Percentiles rank a stretch among this genome's conserved stretches.
Conservation (phyloP, 2,113 vertebrate genomes). For the Caranx melampygus region DNA sequence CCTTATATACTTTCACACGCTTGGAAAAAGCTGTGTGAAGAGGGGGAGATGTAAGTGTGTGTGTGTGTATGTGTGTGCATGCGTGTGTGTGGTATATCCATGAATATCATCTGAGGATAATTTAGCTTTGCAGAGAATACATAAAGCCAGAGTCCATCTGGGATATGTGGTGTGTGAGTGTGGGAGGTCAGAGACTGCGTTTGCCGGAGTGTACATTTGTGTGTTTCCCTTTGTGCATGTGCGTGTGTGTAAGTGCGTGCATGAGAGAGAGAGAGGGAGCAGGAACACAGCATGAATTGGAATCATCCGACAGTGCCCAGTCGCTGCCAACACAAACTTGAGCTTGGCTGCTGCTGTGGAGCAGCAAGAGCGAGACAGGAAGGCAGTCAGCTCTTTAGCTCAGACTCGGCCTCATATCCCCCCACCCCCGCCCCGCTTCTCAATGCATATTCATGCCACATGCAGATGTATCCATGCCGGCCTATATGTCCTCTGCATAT, state of each 20-base stretch:
- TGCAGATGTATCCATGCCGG: constrained; percentile 20
- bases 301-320: constrained; percentile 50
- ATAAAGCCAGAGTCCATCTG: not conserved
- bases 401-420: constrained; percentile 14
- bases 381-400: constrained; percentile 61
- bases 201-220: not conserved
- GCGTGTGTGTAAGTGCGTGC: not conserved
- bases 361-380: constrained; percentile 63
- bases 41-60: constrained; percentile 5
- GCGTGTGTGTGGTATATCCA: constrained; percentile 24
- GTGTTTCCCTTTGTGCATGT: constrained; percentile 17
- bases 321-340: constrained; percentile 79
- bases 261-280: constrained; percentile 26
- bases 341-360: constrained; percentile 73
- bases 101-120: constrained; percentile 24
- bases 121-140: constrained; percentile 22
- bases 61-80: constrained; percentile 39
- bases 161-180: constrained; percentile 20
- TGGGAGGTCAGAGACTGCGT: constrained; percentile 31
- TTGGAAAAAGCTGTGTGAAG: not conserved
- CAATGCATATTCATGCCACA: constrained; percentile 42
- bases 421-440: not conserved
- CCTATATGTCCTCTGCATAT: constrained; percentile 37
- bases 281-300: constrained; percentile 62
- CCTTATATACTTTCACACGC: constrained; percentile 62